Conservation (phyloP, 1,140 invertebrate species). For the Heliconius himera region DNA sequence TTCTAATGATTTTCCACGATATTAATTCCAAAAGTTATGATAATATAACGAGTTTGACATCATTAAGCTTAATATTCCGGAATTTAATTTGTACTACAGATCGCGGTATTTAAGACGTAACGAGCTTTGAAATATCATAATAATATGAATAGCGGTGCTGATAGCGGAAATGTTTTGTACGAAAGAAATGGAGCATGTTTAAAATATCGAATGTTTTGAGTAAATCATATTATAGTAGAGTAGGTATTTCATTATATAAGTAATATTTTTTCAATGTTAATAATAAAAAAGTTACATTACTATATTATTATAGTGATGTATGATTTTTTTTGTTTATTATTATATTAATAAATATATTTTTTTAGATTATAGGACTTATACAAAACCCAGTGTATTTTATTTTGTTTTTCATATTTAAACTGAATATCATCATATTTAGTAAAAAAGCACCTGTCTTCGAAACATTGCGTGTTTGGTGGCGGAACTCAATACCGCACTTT, state of each 20-base stretch:
- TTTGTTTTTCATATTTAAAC: no score
- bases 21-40: not conserved
- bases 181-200: conserved; percentile 8
- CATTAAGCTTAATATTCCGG: not conserved
- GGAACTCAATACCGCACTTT: not conserved
- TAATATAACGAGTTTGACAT: conserved; percentile 3
- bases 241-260: no score
- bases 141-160: not conserved
- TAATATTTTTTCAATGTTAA: no score
- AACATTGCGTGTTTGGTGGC: no score
- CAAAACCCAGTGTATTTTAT: no score
- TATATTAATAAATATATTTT: no score
- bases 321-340: no score
- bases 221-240: not conserved
- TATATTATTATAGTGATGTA: no score
- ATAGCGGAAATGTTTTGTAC: conserved; percentile 7
- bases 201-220: not conserved
- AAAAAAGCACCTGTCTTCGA: not conserved
- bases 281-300: no score
- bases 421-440: no score
- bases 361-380: no score
- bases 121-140: conserved; percentile 9
- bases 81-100: not conserved
- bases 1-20: not conserved
- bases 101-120: not conserved